A percentile compares a stretch with the other conserved stretches of the same genome.
These are phyloP conservation scores for Cyprinus carpio DNA, from an alignment of 2,113 vertebrate species.

Conservation along the genomic window DNA sequence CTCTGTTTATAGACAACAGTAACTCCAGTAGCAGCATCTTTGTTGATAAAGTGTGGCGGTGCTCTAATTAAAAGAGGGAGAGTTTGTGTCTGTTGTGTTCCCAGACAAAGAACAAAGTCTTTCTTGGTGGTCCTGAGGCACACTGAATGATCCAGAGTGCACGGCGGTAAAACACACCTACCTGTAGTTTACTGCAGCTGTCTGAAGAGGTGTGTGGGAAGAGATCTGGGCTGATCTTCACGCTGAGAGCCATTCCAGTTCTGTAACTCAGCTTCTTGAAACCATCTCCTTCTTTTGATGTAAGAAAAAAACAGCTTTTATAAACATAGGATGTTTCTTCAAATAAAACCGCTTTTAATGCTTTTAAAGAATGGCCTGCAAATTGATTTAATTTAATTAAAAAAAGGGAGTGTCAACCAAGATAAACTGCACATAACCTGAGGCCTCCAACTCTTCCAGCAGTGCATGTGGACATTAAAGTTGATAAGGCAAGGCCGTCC, in stretches of 20 bases:
- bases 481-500: conserved; percentile 35
- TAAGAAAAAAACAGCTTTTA: neutral
- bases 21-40: conserved; percentile 43
- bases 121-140: conserved; percentile 55
- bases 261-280: neutral
- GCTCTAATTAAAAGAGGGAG: conserved; percentile 54
- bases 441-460: conserved; percentile 13
- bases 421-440: conserved; percentile 35
- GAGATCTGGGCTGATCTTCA: neutral
- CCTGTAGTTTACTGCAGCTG: conserved; percentile 28
- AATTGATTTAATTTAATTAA: conserved; percentile 5
- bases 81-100: conserved; percentile 5
- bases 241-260: neutral
- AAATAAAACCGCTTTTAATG: neutral
- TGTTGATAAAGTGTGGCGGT: conserved; percentile 18
- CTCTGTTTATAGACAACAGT: conserved; percentile 49
- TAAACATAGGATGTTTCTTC: neutral
- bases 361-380: neutral
- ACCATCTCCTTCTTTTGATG: conserved; percentile 6
- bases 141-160: conserved; percentile 29
- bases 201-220: conserved; percentile 26
- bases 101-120: conserved; percentile 53
- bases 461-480: conserved; percentile 20
- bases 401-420: conserved; percentile 32
- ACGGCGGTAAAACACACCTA: conserved; percentile 42